Percentiles rank a stretch among this genome's conserved stretches.
These are phyloP conservation scores for Pseudomyrmex dendroicus DNA, from an alignment of 1,140 invertebrate genomes.

Conservation along the genomic window DNA sequence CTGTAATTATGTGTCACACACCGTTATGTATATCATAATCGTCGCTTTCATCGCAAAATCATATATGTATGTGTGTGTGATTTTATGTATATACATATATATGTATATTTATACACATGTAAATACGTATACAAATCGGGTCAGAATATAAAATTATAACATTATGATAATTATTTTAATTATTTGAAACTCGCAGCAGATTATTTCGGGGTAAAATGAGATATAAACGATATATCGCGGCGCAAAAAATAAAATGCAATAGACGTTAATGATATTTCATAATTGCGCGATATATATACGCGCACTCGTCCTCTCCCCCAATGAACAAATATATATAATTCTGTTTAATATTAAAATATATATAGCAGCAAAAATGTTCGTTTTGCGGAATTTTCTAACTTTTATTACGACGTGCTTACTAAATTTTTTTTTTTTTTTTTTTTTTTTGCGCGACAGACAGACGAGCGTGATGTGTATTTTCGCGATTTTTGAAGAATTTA, in stretches of 20 bases:
- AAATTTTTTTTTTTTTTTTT: constrained; percentile 14
- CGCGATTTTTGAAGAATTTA: not conserved
- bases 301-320: constrained; percentile 6
- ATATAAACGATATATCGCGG: constrained; percentile 21
- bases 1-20: constrained; percentile 22
- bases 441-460: too few species aligned
- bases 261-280: constrained; percentile 46
- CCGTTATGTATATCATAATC: constrained; percentile 28
- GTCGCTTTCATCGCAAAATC: constrained; percentile 22
- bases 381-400: constrained; percentile 22
- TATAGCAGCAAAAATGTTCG: constrained; percentile 10
- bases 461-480: not conserved
- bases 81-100: too few species aligned
- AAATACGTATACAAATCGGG: constrained; percentile 21
- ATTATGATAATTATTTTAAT: constrained; percentile 50
- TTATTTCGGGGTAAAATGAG: constrained; percentile 31
- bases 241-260: constrained; percentile 30
- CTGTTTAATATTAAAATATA: constrained; percentile 35
- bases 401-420: not conserved
- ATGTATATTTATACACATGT: too few species aligned
- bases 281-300: constrained; percentile 19
- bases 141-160: constrained; percentile 49
- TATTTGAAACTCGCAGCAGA: constrained; percentile 23
- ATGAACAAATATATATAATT: constrained; percentile 42
- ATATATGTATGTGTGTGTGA: too few species aligned